Evolutionary conservation across 2,113 vertebrate genomes (phyloP).

Genomic region (Dipodomys spectabilis): DNA sequence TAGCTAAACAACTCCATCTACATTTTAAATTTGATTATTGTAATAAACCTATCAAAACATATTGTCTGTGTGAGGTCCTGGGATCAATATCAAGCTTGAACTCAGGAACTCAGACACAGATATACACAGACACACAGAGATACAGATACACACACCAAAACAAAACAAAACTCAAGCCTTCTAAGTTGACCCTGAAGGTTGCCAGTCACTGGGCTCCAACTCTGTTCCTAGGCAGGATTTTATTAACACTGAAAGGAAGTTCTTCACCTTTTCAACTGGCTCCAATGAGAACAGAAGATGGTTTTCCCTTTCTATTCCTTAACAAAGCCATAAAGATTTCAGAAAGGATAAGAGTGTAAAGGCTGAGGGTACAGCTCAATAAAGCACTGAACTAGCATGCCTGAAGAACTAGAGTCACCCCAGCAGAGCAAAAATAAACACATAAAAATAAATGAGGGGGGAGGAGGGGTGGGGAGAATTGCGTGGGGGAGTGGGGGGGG

Average conservation of each 20-base stretch:
- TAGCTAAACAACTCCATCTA: neutral
- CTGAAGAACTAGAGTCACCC: neutral
- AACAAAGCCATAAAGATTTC: constrained; percentile 12
- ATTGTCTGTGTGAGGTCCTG: neutral
- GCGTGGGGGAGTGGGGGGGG: no score
- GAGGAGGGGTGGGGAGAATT: no score
- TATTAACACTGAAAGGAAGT: neutral
- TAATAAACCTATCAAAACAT: neutral
- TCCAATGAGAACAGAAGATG: neutral
- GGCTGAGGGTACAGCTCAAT: neutral
- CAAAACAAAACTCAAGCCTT: no score
- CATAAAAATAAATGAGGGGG: neutral
- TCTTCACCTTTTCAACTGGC: neutral
- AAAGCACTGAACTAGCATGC: neutral
- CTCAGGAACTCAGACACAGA: no score
- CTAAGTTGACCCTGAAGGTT: neutral
- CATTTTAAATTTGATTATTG: neutral
- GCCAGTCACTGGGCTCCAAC: neutral
- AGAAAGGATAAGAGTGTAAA: neutral
- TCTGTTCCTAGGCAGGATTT: neutral
- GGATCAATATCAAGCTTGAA: neutral
- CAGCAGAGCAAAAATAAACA: neutral
- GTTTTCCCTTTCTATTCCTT: neutral
- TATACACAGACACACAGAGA: no score
- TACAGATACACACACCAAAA: no score